Percentiles rank a stretch among this genome's conserved stretches.
Evolutionary conservation across 2,888 invertebrate species (phyloP).

Genomic region (Drosophila anomalipes): DNA sequence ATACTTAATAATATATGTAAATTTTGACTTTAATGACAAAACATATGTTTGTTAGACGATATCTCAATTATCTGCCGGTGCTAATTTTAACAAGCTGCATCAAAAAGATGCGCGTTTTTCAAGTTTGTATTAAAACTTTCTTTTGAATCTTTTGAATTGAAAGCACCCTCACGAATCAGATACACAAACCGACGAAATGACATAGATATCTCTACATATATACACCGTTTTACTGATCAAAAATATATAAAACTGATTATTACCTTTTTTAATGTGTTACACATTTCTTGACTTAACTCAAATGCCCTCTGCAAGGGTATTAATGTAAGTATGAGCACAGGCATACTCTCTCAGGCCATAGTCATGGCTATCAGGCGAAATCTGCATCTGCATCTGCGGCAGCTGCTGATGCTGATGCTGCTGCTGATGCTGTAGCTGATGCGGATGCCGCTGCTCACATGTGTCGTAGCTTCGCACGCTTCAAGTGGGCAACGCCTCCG

Average conservation of each 20-base stretch:
- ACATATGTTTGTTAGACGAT: not conserved
- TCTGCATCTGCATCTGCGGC: conserved; percentile 52
- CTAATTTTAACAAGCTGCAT: not conserved
- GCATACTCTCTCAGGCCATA: conserved; percentile 16
- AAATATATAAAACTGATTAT: not conserved
- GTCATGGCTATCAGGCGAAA: conserved; percentile 50
- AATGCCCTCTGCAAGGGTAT: not conserved
- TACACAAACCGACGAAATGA: not conserved
- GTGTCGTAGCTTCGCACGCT: conserved; percentile 53
- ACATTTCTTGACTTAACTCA: not conserved
- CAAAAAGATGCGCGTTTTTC: not conserved
- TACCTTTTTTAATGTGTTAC: not conserved
- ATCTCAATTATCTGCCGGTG: not conserved
- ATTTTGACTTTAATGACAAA: not conserved
- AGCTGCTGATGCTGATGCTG: conserved; percentile 30
- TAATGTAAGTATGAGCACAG: conserved; percentile 18
- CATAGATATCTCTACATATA: not conserved
- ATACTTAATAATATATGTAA: not conserved
- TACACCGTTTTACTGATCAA: not conserved
- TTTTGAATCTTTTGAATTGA: not conserved
- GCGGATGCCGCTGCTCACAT: conserved; percentile 53
- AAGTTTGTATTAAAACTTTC: not conserved
- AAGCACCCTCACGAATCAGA: not conserved
- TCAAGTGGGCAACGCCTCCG: conserved; percentile 68
- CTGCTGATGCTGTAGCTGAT: conserved; percentile 24